phyloP scores from a whole-genome alignment of 2,888 invertebrate species.

The Drosophila prolongata region DNA sequence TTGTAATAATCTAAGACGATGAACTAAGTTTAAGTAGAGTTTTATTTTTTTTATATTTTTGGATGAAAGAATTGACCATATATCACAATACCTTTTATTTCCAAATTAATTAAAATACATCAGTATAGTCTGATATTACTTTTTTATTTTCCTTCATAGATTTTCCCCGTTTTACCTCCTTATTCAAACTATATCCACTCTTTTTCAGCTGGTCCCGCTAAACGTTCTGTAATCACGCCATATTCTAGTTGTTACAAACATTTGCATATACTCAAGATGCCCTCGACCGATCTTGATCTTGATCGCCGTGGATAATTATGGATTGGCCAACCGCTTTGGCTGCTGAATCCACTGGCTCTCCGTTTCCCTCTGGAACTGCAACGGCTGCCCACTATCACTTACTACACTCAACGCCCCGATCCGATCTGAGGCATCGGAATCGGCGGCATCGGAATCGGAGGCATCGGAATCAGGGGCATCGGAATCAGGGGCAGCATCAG shows the following conservation, averaged over 20 bases:
- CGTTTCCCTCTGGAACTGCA: slow-evolving; percentile 7
- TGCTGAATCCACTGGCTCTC: slow-evolving; percentile 32
- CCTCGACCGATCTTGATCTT: slow-evolving; percentile 11
- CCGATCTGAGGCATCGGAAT: slow-evolving; percentile 50
- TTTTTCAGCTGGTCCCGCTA: not conserved
- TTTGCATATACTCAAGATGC: slow-evolving; percentile 38
- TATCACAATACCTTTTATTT: no score
- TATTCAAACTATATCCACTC: not conserved
- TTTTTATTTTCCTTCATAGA: no score
- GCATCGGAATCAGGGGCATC: slow-evolving; percentile 37
- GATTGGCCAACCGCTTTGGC: slow-evolving; percentile 29
- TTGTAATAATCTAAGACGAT: no score
- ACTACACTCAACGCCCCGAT: slow-evolving; percentile 77
- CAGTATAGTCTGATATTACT: no score
- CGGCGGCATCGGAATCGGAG: not conserved
- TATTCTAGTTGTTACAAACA: slow-evolving; percentile 45
- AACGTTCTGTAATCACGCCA: slow-evolving; percentile 43
- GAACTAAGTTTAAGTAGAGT: no score
- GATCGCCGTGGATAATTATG: slow-evolving; percentile 63
- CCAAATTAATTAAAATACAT: no score
- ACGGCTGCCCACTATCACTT: slow-evolving; percentile 75
- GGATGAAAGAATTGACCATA: no score
- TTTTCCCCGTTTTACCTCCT: not conserved
- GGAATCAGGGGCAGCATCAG: slow-evolving; percentile 55
- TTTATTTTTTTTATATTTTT: no score